A percentile compares a stretch with the other conserved stretches of the same genome.
These are phyloP conservation scores for Chalcis sispes DNA, from an alignment of 2,888 invertebrate species.

Conservation along the genomic window DNA sequence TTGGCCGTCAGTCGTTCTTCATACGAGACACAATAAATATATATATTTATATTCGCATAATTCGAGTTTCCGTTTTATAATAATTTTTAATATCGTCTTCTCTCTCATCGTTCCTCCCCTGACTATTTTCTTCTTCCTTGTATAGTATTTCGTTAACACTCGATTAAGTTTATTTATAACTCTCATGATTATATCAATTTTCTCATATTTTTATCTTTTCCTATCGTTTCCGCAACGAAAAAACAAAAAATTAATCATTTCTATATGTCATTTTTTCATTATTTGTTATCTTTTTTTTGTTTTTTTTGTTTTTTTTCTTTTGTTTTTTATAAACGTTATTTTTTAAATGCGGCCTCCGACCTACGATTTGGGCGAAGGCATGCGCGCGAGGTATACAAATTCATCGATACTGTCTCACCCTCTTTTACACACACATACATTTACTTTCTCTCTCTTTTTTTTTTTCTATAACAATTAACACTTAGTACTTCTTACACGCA, in stretches of 20 bases:
- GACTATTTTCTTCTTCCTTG: too few species aligned
- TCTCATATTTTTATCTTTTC: conserved; percentile 18
- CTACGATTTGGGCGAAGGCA: conserved; percentile 47
- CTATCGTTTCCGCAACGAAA: too few species aligned
- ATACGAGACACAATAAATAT: conserved; percentile 34
- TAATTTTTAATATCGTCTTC: conserved; percentile 47
- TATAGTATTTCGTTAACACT: conserved; percentile 15
- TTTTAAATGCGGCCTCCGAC: conserved; percentile 63
- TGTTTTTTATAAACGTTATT: conserved; percentile 64
- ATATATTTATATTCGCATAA: conserved; percentile 20
- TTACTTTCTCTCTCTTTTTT: conserved; percentile 47
- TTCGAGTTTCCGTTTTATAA: too few species aligned
- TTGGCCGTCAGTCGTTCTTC: too few species aligned
- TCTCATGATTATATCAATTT: conserved; percentile 25
- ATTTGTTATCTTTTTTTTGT: too few species aligned
- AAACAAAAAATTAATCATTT: too few species aligned
- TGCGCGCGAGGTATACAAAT: conserved; percentile 67
- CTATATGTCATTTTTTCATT: conserved; percentile 14
- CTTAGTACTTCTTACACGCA: too few species aligned
- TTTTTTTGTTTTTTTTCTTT: conserved; percentile 20
- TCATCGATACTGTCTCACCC: conserved; percentile 51
- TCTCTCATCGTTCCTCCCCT: conserved; percentile 41
- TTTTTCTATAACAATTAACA: conserved; percentile 61
- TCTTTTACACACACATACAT: conserved; percentile 39
- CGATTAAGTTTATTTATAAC: conserved; percentile 23